These are phyloP conservation scores for Ichneumon xanthorius DNA, from an alignment of 2,888 invertebrate species.

Conservation along the genomic window DNA sequence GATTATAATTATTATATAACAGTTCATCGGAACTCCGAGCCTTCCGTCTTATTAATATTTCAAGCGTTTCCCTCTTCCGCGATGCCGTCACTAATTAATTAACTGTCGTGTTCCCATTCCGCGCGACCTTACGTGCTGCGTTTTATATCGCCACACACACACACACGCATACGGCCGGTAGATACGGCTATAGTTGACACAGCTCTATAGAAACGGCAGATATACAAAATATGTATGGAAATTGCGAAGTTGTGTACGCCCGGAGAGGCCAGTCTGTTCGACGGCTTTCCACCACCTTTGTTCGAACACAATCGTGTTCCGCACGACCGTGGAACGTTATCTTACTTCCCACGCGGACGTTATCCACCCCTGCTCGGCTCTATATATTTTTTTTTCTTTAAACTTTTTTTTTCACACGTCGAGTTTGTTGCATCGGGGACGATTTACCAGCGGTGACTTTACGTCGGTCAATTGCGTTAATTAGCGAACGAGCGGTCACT, in stretches of 20 bases:
- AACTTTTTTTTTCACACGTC: not conserved
- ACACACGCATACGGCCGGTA: not conserved
- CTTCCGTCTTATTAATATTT: constrained; percentile 7
- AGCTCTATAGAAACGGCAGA: constrained; percentile 16
- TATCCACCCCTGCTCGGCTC: not conserved
- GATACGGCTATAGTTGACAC: not conserved
- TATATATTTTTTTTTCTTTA: not conserved
- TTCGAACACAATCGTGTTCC: constrained; percentile 13
- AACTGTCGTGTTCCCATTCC: constrained; percentile 19
- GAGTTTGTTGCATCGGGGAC: constrained; percentile 27
- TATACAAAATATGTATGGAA: constrained; percentile 39
- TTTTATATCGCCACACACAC: not conserved
- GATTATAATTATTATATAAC: not conserved
- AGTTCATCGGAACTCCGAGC: not conserved
- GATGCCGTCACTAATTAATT: constrained; percentile 41
- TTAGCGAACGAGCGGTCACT: not conserved
- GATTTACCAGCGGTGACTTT: not conserved
- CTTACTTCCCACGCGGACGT: constrained; percentile 35
- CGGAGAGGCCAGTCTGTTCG: constrained; percentile 4
- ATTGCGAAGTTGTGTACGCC: constrained; percentile 5
- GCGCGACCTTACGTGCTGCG: constrained; percentile 18
- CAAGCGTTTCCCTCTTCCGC: not conserved
- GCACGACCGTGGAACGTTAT: constrained; percentile 32
- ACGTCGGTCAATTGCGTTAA: constrained; percentile 29
- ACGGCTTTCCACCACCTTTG: constrained; percentile 43